Percentiles rank a stretch among this genome's conserved stretches.
phyloP scores from a whole-genome alignment of 1,140 invertebrate species.

The Aporrectodea caliginosa region DNA sequence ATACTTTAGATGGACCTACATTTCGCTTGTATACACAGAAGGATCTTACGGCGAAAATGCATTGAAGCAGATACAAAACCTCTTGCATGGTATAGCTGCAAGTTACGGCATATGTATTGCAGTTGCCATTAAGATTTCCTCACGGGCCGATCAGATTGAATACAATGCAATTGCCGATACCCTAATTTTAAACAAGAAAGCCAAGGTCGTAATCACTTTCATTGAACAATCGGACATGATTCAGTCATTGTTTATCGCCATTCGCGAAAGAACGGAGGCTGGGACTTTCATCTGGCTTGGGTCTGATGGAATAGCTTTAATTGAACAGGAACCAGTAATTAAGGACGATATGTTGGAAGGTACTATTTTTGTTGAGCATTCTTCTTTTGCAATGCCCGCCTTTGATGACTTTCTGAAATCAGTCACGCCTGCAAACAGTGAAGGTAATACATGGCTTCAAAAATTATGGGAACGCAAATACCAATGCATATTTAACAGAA shows the following conservation, averaged over 20 bases:
- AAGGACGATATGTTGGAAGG: neutral
- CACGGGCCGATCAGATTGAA: neutral
- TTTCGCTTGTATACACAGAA: too few relatives aligned
- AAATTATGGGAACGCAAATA: neutral
- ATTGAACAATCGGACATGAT: neutral
- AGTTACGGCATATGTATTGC: too few relatives aligned
- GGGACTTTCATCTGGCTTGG: slow-evolving; percentile 17
- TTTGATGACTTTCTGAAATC: neutral
- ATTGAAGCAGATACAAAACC: too few relatives aligned
- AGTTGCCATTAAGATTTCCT: too few relatives aligned
- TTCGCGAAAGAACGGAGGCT: neutral
- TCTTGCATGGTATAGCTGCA: too few relatives aligned
- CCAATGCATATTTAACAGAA: neutral
- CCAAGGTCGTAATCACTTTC: neutral
- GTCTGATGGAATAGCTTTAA: neutral
- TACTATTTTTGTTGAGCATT: neutral
- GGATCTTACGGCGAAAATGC: too few relatives aligned
- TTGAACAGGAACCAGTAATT: neutral
- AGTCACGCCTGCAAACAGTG: neutral
- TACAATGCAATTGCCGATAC: neutral
- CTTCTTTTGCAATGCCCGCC: neutral
- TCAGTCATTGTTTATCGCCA: neutral
- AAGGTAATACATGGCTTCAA: neutral
- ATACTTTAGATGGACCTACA: too few relatives aligned
- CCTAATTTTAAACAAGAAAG: neutral